Evolutionary conservation across 2,888 invertebrate species (phyloP), one percentile per base, ranked within the genome.

Genomic region (Tetragonisca angustula): DNA sequence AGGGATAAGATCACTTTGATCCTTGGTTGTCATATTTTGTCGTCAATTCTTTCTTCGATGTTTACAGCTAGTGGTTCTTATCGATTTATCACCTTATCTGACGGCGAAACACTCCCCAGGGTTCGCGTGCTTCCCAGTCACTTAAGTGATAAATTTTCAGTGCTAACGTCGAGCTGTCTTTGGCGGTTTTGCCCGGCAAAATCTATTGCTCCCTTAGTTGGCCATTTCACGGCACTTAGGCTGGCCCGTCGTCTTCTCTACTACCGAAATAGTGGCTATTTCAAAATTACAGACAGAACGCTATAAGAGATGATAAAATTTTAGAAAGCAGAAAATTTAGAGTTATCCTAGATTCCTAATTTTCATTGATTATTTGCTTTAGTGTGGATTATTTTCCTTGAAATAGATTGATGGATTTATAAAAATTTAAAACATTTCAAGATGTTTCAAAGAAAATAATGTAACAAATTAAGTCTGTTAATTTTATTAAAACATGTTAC

Each of bases 121-220:
- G 84, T 72, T 68, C 59, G 65, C 81, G 79, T 69, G 76, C 80
- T 80, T 81, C 82, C 76, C 43, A 85, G 81, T 87, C 86, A 87
- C 82, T 85, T 85, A 84, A 88, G 88, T 88, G 83, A 92, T 92
- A 92, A 92, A 92, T 92, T 91, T 91, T 89, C 69, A 78, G 82
- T 79, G 83, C 84, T 86, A 84, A 87, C 88, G 88, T 90, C 89
- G 87, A 81, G 83, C 86, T 91, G 92, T 92, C 93, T 91, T 92
- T 89, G 87, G 90, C 84, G 93, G 92, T 92, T 93, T 93, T 92
- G 91, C 90, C 84, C 85, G 75, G 80, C 61, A 87, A 88, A 90
- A 93, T 93, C 91, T 93, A 93, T 92, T 89, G 92, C 91, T 87
- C 88, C 87, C 83, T 88, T 88, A 87, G 88, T 87, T 86, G 83